Percentiles rank a stretch among this genome's conserved stretches.
phyloP scores from a whole-genome alignment of 2,113 vertebrate genomes.

The Neomonachus schauinslandi region DNA sequence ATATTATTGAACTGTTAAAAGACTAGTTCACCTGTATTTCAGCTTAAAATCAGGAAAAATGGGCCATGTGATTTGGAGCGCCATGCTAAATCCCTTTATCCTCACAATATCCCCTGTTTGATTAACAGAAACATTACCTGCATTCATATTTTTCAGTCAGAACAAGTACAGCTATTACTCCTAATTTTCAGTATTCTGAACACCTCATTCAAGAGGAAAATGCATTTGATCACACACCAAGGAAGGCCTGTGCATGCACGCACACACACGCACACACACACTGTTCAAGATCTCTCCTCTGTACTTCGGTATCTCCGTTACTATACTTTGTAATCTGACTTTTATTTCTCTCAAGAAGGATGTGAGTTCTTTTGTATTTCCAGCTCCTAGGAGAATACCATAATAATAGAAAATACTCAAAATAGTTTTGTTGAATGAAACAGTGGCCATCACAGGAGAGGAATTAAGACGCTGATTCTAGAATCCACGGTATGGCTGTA shows the following conservation, averaged over 20 bases:
- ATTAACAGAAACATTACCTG: slow-evolving; percentile 6
- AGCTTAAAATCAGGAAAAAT: not conserved
- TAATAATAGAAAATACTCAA: slow-evolving; percentile 20
- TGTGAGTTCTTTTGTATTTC: not conserved
- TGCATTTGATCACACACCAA: not conserved
- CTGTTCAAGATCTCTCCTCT: not conserved
- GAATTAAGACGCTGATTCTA: not conserved
- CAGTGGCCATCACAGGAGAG: not conserved
- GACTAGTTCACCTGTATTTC: not conserved
- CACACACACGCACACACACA: not conserved
- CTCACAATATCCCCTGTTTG: not conserved
- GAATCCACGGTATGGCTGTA: not conserved
- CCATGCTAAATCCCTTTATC: not conserved
- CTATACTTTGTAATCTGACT: not conserved
- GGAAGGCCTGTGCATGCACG: not conserved
- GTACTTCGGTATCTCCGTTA: not conserved
- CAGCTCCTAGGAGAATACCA: not conserved
- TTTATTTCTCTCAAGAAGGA: not conserved
- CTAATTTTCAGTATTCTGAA: slow-evolving; percentile 2
- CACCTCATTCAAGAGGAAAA: slow-evolving; percentile 41
- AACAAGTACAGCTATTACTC: not conserved
- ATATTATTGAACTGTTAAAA: slow-evolving; percentile 32
- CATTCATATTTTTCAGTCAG: not conserved
- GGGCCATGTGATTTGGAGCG: not conserved
- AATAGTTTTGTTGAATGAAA: slow-evolving; percentile 17